phyloP scores from a whole-genome alignment of 1,140 invertebrate species.

The Tetramorium simillimum region DNA sequence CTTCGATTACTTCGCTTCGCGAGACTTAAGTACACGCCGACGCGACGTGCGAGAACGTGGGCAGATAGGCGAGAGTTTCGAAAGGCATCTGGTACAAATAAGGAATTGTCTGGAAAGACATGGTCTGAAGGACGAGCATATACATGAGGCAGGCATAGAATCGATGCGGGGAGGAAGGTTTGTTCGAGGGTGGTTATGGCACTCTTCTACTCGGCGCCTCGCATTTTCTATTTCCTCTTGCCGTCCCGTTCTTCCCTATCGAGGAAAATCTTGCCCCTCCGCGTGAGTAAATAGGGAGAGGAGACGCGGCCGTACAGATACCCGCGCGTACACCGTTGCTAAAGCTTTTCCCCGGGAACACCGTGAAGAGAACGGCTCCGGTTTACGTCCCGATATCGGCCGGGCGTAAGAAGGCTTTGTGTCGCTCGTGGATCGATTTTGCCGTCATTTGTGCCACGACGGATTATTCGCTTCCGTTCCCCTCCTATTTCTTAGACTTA shows the following conservation, averaged over 20 bases:
- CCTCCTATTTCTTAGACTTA: constrained; percentile 30
- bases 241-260: not conserved
- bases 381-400: constrained; percentile 40
- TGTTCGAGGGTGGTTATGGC: constrained; percentile 34
- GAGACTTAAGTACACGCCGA: constrained; percentile 58
- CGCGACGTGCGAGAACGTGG: not conserved
- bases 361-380: not conserved
- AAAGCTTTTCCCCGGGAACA: constrained; percentile 15
- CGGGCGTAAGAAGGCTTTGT: constrained; percentile 42
- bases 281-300: constrained; percentile 55
- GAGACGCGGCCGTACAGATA: constrained; percentile 35
- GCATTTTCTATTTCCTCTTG: constrained; percentile 46
- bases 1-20: constrained; percentile 26
- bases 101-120: constrained; percentile 64
- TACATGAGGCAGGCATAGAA: not conserved
- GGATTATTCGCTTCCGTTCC: constrained; percentile 47
- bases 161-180: not conserved
- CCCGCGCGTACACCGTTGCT: constrained; percentile 33
- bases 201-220: constrained; percentile 29
- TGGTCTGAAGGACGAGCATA: constrained; percentile 33
- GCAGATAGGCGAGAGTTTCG: not conserved
- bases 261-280: constrained; percentile 30
- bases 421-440: constrained; percentile 41
- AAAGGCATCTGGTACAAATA: constrained; percentile 69
- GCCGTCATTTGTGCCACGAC: constrained; percentile 44